phyloP scores from a whole-genome alignment of 2,113 vertebrate genomes.

The Corvus cornix region DNA sequence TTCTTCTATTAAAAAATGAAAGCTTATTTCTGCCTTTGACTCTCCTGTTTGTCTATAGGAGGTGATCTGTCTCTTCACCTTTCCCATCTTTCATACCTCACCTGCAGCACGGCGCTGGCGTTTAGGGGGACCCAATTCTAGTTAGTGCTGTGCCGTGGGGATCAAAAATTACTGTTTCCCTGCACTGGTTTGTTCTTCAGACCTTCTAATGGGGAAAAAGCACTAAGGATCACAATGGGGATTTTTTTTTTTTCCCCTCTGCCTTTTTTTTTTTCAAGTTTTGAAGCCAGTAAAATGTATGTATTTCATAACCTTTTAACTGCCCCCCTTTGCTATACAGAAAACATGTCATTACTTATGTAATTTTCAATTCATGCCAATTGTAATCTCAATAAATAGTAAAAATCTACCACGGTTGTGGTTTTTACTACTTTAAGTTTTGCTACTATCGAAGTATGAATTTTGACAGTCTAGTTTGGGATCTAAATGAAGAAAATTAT shows the following conservation, averaged over 20 bases:
- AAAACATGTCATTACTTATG: background rate
- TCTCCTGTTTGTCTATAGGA: conserved; percentile 48
- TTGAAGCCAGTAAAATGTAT: background rate
- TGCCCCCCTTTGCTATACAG: background rate
- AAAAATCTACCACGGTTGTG: fast-evolving
- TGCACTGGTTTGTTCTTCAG: conserved; percentile 21
- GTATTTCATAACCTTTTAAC: background rate
- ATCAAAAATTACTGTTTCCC: conserved; percentile 46
- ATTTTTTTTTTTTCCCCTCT: background rate
- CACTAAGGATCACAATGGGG: background rate
- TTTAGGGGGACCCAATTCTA: conserved; percentile 28
- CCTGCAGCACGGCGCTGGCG: background rate
- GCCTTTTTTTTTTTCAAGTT: background rate
- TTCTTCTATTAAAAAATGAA: conserved; percentile 63
- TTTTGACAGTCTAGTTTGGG: background rate
- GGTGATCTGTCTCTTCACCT: conserved; percentile 56
- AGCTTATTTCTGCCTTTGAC: conserved; percentile 62
- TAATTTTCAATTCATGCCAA: background rate
- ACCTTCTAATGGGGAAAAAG: conserved; percentile 41
- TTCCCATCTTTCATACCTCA: conserved; percentile 51
- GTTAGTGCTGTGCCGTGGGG: background rate
- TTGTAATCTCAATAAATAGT: background rate
- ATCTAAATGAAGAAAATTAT: background rate
- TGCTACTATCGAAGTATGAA: background rate
- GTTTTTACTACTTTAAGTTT: background rate